Conservation (phyloP, 2,797 vertebrate species). For the Tamandua tetradactyla region DNA sequence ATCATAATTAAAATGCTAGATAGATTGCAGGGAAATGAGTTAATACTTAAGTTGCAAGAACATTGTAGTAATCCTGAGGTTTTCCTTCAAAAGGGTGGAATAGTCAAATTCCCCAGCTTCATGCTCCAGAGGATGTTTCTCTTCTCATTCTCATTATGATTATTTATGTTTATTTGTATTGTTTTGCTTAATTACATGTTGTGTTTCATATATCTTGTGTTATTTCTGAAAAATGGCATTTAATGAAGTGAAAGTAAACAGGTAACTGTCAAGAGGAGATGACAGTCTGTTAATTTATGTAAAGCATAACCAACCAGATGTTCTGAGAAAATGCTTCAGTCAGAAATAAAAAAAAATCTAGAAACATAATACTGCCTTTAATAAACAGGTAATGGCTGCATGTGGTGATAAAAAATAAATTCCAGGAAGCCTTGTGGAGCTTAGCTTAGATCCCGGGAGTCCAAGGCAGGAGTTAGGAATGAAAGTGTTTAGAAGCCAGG, state of each 20-base stretch:
- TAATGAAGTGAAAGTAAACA: slow-evolving; percentile 78
- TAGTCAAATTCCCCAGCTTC: background rate
- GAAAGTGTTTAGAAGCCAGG: background rate
- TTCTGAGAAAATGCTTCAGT: slow-evolving; percentile 65
- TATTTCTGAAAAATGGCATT: slow-evolving; percentile 76
- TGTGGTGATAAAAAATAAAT: background rate
- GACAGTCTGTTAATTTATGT: slow-evolving; percentile 80
- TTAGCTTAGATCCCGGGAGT: background rate
- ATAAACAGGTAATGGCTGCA: background rate
- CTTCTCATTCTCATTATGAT: slow-evolving; percentile 18
- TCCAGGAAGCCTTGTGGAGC: background rate
- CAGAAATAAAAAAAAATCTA: slow-evolving; percentile 29
- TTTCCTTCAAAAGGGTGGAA: background rate
- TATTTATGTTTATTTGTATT: slow-evolving; percentile 78
- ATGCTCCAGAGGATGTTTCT: background rate
- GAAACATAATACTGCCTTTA: background rate
- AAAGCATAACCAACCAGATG: slow-evolving; percentile 75
- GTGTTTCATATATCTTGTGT: slow-evolving; percentile 69
- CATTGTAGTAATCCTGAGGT: rapidly evolving
- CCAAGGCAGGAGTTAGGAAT: background rate
- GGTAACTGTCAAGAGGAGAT: slow-evolving; percentile 74
- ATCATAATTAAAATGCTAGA: rapidly evolving
- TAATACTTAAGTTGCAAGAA: rapidly evolving
- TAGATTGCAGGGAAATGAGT: rapidly evolving
- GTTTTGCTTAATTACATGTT: slow-evolving; percentile 77